Base-by-base conservation (phyloP, 1,140 invertebrate genomes). In the Gryllus bimaculatus region DNA sequence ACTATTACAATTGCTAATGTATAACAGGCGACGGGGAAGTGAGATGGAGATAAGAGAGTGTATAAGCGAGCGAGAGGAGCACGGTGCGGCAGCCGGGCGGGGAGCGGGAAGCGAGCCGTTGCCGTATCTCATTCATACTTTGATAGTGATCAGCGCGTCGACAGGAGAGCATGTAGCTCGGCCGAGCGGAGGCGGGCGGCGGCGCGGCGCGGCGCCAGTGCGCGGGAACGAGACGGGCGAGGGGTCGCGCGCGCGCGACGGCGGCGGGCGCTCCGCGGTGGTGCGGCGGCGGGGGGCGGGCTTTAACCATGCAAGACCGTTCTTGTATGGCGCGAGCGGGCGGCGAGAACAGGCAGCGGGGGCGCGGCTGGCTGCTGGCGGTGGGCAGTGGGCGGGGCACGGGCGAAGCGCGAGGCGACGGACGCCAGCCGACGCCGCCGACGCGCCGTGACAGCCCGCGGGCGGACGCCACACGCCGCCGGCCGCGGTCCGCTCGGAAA, bases 51-150 rank as follows among this genome's bases (percentile, higher is more conserved):
- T 21, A 73, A 54, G 48, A 12, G 15, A n/a, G 18, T 47, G 39
- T 10, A n/a, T 78, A 39, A 20, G 78, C 12, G 8, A 78, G 39
- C 15, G 66, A 73, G 78, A 78, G 48, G 48, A n/a, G n/a, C 8
- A 12, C 77, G n/a, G 8, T 47, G 78, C n/a, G 48, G 26, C 21
- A 66, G 39, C 8, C 49, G 26, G 18, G 66, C 12, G 78, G 18
- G 48, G 48, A 74, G 74, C 20, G 78, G 54, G 66, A 39, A 48
- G 54, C 48, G 21, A 10, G 47, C 47, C 21, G 47, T 77, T n/a
- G 76, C 79, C 76, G 79, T 79, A 80, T 80, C 80, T 80, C 80
- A 80, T 80, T 80, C 80, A 80, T 80, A 80, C 80, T 80, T 80
- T 80, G 77, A 80, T 80, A 80, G 80, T 80, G 80, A 80, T 80